Conservation (phyloP, 2,113 vertebrate genomes). For the Beaufortia kweichowensis region DNA sequence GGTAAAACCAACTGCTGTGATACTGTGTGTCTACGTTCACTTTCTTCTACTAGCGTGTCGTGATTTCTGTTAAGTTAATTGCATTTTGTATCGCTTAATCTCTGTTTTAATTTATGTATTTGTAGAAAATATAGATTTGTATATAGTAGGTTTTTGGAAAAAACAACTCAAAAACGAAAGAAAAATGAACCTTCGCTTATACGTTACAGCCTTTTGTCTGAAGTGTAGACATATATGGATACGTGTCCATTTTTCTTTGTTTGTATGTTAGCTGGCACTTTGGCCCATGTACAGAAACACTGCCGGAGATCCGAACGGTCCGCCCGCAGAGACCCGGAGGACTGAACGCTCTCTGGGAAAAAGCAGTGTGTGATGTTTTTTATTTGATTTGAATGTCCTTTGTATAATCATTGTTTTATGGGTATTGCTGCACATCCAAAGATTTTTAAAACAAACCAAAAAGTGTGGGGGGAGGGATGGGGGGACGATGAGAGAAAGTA, state of each 20-base stretch:
- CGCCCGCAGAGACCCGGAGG: not conserved
- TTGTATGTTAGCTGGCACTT: constrained; percentile 84
- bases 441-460: constrained; percentile 80
- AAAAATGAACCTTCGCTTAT: constrained; percentile 75
- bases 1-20: constrained; percentile 96
- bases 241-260: constrained; percentile 80
- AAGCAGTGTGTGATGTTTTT: constrained; percentile 72
- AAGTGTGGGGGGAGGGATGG: constrained; percentile 48
- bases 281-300: constrained; percentile 85
- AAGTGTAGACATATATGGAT: constrained; percentile 73
- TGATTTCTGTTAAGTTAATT: constrained; percentile 89
- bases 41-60: constrained; percentile 85
- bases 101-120: constrained; percentile 94
- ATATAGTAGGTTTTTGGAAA: constrained; percentile 86
- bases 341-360: constrained; percentile 72
- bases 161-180: constrained; percentile 42
- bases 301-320: constrained; percentile 75
- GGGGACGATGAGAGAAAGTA: constrained; percentile 64
- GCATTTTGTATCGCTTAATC: constrained; percentile 86
- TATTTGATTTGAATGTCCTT: constrained; percentile 64
- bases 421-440: constrained; percentile 87
- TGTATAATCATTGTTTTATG: constrained; percentile 77
- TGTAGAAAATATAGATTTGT: constrained; percentile 90
- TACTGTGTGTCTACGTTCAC: constrained; percentile 83
- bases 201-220: constrained; percentile 86